Evolutionary conservation across 64 coral and sea anemone species (phyloP).

Genomic region (Cladopsammia gracilis): DNA sequence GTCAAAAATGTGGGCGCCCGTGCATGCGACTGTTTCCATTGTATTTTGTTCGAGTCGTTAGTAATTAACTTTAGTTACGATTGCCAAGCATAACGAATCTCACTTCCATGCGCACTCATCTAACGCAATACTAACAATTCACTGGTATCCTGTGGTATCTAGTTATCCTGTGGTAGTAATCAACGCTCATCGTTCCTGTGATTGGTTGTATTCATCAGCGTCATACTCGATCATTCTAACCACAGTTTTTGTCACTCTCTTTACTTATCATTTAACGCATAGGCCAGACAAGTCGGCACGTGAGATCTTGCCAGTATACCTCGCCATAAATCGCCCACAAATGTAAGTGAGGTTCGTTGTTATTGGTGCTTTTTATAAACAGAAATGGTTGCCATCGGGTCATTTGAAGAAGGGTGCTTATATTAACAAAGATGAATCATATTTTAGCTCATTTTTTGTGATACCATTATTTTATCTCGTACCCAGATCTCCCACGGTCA

Average conservation of each 20-base stretch:
- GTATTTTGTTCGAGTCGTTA: background rate
- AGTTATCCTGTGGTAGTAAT: background rate
- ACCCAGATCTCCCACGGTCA: too few species aligned
- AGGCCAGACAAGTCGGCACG: conserved; percentile 11
- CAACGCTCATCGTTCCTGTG: background rate
- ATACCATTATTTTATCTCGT: too few species aligned
- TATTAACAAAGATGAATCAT: too few species aligned
- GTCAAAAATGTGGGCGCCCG: too few species aligned
- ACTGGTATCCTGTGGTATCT: background rate
- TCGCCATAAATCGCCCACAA: conserved; percentile 2
- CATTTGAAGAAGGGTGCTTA: too few species aligned
- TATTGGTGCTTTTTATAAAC: background rate
- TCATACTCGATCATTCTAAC: conserved; percentile 12
- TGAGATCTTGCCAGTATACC: background rate
- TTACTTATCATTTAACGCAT: conserved; percentile 29
- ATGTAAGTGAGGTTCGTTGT: conserved; percentile 31
- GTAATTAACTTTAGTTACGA: background rate
- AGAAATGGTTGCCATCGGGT: too few species aligned
- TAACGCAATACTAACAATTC: background rate
- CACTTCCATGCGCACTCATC: conserved; percentile 13
- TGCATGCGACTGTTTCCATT: background rate
- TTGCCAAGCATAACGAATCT: conserved; percentile 9
- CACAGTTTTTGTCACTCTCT: conserved; percentile 22
- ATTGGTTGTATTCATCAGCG: background rate
- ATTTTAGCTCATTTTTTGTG: too few species aligned